Base-by-base conservation (phyloP, 2,797 vertebrate genomes). In the Gadopsis marmoratus region DNA sequence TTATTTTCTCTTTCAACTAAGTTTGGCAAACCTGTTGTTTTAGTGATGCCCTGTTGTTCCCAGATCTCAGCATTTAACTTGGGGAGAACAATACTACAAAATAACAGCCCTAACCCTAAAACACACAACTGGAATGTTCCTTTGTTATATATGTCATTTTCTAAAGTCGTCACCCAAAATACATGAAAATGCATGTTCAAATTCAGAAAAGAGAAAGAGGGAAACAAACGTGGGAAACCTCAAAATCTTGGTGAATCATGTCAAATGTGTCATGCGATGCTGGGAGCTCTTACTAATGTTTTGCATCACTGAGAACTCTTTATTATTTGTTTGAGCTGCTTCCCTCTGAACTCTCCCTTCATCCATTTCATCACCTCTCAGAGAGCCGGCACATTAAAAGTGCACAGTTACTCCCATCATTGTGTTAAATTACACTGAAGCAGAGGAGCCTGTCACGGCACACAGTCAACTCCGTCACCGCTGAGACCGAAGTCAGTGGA, bases 321-420 rank as follows among this genome's bases (percentile, higher is more conserved):
- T 53, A 77, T 62, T 83, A 55, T 82, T 86, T 85, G 69, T 84
- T 81, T 86, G 76, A 87, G 75, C 76, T 54, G 59, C 53, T 62
- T 69, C n/a, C n/a, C 33, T 86, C 74, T 82, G 73, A 89, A 80
- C 78, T 78, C 66, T 59, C 54, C 71, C 73, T 86, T 78, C 68
- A 70, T 79, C 53, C 41, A 5, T 82, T 88, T 91, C 81, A 84
- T 88, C 87, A 82, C 82, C 76, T 79, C n/a, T 35, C 71, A 68
- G 58, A 71, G 74, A 81, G 62, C 59, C 31, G 31, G 54, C 56
- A 48, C 86, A 56, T 83, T 79, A 79, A 84, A 85, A n/a, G 26
- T 47, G 17, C 48, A 6, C 12, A 3, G 47, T 14, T 21, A 12
- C 50, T 60, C n/a, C 43, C 26, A n/a, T 41, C 60, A 45, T 60